Conservation (phyloP, 1,140 invertebrate species). For the Caenorhabditis latens region DNA sequence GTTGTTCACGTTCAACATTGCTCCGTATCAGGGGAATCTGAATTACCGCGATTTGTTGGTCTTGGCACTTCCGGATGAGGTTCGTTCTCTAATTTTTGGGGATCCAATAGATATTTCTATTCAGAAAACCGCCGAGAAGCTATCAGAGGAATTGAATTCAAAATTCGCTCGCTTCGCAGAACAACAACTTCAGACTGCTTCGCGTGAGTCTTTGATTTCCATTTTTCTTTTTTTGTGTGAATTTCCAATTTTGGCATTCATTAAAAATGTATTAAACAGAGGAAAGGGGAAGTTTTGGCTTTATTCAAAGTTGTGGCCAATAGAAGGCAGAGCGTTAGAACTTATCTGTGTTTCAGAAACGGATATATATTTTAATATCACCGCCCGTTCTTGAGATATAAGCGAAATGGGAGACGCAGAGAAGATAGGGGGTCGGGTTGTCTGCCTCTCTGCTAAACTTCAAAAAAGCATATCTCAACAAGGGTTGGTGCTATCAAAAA, state of each 20-base stretch:
- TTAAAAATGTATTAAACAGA: not conserved
- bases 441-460: no score
- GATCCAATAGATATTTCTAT: not conserved
- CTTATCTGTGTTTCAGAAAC: no score
- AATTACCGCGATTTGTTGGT: constrained; percentile 4
- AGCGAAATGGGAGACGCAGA: no score
- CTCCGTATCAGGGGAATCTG: constrained; percentile 9
- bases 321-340: no score
- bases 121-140: not conserved
- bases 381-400: no score
- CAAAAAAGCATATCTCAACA: no score
- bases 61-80: constrained; percentile 32
- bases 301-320: no score
- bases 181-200: constrained; percentile 38
- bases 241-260: not conserved
- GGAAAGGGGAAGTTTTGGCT: no score
- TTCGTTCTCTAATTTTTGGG: no score
- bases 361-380: no score
- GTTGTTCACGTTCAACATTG: constrained; percentile 25
- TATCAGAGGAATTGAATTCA: constrained; percentile 15
- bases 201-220: not conserved
- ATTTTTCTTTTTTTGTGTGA: not conserved
- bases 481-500: no score
- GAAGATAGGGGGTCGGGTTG: no score
- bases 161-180: constrained; percentile 36